phyloP scores from a whole-genome alignment of 2,797 vertebrate species.

The Macrochelys suwanniensis region DNA sequence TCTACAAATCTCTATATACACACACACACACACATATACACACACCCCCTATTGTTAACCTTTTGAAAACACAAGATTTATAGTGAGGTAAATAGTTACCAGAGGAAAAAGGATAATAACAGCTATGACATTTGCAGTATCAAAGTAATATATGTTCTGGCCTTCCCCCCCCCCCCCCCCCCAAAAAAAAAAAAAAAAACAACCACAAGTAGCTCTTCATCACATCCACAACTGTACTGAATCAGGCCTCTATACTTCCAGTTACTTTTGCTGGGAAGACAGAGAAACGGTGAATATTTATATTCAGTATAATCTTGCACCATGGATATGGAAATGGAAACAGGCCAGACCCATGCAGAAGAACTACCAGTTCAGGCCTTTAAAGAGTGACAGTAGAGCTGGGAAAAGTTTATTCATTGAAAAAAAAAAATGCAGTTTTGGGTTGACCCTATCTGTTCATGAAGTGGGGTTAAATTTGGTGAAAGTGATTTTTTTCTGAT shows the following conservation, averaged over 20 bases:
- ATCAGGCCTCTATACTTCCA: not conserved
- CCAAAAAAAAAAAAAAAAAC: too few relatives aligned
- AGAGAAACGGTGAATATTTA: not conserved
- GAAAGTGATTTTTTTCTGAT: not conserved
- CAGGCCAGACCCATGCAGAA: not conserved
- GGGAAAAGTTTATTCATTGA: not conserved
- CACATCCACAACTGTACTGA: not conserved
- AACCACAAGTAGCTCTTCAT: accelerated
- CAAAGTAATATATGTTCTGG: not conserved
- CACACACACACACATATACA: not conserved
- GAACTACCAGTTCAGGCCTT: not conserved
- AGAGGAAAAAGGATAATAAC: not conserved
- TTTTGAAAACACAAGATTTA: conserved; percentile 47
- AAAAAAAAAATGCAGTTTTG: not conserved
- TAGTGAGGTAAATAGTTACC: conserved; percentile 1
- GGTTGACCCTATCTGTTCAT: not conserved
- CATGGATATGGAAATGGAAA: not conserved
- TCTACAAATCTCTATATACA: conserved; percentile 19
- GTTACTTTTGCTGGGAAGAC: not conserved
- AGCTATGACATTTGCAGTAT: too few relatives aligned
- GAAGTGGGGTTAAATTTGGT: not conserved
- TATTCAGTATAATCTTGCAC: not conserved
- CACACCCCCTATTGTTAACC: not conserved
- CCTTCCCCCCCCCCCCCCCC: too few relatives aligned
- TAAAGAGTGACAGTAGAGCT: not conserved